A percentile compares a stretch with the other conserved stretches of the same genome.
These are phyloP conservation scores for Pollicipes pollicipes DNA, from an alignment of 1,140 invertebrate species.

Conservation along the genomic window DNA sequence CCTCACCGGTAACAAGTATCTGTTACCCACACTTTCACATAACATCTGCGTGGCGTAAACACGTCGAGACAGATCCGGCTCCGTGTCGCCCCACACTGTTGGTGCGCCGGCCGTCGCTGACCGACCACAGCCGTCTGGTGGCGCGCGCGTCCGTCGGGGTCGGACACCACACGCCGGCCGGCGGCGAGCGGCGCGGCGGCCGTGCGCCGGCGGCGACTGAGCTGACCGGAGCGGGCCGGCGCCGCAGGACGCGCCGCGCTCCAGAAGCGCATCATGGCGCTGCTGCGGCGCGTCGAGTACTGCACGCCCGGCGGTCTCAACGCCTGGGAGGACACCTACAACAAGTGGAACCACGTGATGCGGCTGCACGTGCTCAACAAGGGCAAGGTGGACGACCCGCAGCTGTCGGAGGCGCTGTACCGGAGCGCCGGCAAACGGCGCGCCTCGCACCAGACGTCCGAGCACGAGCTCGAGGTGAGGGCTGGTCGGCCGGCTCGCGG, in stretches of 20 bases:
- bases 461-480: conserved; percentile 77
- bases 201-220: too few species aligned
- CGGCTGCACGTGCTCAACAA: conserved; percentile 66
- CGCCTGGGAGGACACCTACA: conserved; percentile 94
- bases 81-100: too few species aligned
- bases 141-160: too few species aligned
- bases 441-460: conserved; percentile 82
- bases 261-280: conserved; percentile 83
- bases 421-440: conserved; percentile 63
- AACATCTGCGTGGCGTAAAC: too few species aligned
- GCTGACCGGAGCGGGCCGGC: not conserved
- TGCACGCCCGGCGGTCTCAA: conserved; percentile 58
- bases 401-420: conserved; percentile 57
- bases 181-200: too few species aligned
- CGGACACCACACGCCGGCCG: too few species aligned
- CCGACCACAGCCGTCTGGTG: too few species aligned
- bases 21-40: too few species aligned
- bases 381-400: conserved; percentile 63
- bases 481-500: not conserved
- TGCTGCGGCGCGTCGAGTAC: conserved; percentile 84
- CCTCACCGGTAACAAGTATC: not conserved
- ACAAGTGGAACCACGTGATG: conserved; percentile 68
- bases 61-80: too few species aligned
- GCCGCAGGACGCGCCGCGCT: conserved; percentile 60
- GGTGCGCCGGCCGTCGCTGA: too few species aligned